Base-by-base conservation (phyloP, 2,888 invertebrate genomes). In the Ichneumoninae sp. region DNA sequence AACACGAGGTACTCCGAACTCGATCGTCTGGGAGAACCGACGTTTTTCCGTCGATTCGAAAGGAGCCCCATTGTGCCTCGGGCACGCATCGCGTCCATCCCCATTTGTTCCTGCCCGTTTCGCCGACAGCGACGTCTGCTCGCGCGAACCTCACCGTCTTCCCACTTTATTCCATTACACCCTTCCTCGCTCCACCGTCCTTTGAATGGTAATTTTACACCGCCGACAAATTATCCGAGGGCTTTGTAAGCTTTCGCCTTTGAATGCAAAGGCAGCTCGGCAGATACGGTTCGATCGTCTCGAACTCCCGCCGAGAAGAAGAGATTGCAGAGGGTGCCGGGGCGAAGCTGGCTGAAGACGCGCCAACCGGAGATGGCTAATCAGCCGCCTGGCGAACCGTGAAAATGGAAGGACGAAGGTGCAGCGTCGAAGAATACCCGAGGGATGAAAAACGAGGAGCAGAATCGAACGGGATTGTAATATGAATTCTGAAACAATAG, bases 401-500 rank as follows among this genome's bases (percentile, higher is more conserved):
- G 22, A 36, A 71, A 54, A 71, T 70, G 16, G 5, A 52, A 47
- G 13, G n/a, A 22, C 19, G 2, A 71, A 36, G 57, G 1, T 16
- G 26, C 10, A 57, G 26, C 22, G 13, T 3, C 8, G 36, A 19
- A 66, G 66, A 6, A 66, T 3, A 36, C 2, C n/a, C 10, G 13
- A 40, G 1, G 13, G 10, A 66, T 10, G 40, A 66, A 66, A 1
- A 36, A 54, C 22, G 19, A 1, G n/a, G n/a, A 52, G 13, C n/a
- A 47, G 0, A 83, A 86, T 80, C 71, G 85, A 79, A 7, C 70
- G 85, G 33, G 88, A 83, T 89, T 89, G 89, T 90, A 90, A 91
- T 89, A 86, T 88, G 87, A 90, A 89, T 90, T 90, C 88, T 89
- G 88, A 90, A 90, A 90, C 91, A 90, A 91, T 90, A 89, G 89